Evolutionary conservation across 2,888 invertebrate genomes (phyloP), one percentile per base, ranked within the genome.

Genomic region (Sminthurides aquaticus): DNA sequence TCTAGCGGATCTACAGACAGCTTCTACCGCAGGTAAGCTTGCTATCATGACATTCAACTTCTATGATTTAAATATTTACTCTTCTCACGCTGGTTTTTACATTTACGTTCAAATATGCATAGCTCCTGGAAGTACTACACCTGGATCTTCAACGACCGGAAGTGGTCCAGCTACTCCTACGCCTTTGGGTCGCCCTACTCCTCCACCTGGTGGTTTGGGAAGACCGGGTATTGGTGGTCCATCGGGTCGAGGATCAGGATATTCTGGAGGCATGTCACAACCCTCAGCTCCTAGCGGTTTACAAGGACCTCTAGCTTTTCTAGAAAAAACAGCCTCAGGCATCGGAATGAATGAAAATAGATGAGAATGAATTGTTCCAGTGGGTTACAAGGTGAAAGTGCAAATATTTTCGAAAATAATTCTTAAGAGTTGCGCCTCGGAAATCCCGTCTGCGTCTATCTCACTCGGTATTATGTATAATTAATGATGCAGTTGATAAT

Each of bases 281-380:
- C 76, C 70, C 63, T 75, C 78, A 79, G 81, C 68, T 11, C 82
- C 82, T 3, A 82, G 84, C 0, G 82, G 87, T 1, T 81, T 90
- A 63, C 90, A 90, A 73, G 91, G 91, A 5, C 92, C 91, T 0
- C 82, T 92, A 69, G 91, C 91, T 0, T 91, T 87, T 77, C 81
- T 93, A 68, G 91, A 92, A 82, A 91, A 91, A 82, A 91, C 91
- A 71, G 89, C 91, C 76, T 90, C 90, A 80, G 91, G 90, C 81
- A 91, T 92, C 84, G 91, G 91, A 65, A 84, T 91, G 84, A 65
- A 62, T 64, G 60, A 60, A 27, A 60, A 29, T 26, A 27, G 57
- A 52, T 52, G 22, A 22, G 8, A 20, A 15, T 43, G n/a, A n/a
- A n/a, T n/a, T n/a, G n/a, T n/a, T n/a, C n/a, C n/a, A n/a, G n/a